phyloP scores from a whole-genome alignment of 2,888 invertebrate genomes.

The Anoncus sp. region DNA sequence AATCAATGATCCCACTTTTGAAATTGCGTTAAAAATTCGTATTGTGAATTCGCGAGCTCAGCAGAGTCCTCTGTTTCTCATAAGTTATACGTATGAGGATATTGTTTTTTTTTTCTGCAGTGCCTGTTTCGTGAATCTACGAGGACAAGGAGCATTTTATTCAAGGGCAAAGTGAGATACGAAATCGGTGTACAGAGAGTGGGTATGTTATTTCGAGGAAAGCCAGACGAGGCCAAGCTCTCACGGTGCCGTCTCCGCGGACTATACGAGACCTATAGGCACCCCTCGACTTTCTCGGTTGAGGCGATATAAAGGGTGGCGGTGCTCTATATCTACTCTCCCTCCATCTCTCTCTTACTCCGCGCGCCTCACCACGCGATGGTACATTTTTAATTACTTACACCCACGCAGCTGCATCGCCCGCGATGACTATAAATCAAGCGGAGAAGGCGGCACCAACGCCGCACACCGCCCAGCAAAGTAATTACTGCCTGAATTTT shows the following conservation, averaged over 20 bases:
- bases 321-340: constrained; percentile 12
- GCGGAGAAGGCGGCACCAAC: constrained; percentile 68
- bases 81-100: background rate
- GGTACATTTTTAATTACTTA: constrained; percentile 84
- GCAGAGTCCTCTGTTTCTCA: background rate
- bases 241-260: constrained; percentile 58
- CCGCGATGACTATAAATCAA: constrained; percentile 83
- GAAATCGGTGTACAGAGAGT: constrained; percentile 25
- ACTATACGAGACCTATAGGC: constrained; percentile 37
- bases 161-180: constrained; percentile 47
- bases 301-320: constrained; percentile 30
- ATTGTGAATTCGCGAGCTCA: too few relatives aligned
- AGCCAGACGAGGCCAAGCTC: constrained; percentile 61
- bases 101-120: background rate
- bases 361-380: constrained; percentile 80
- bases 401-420: constrained; percentile 83
- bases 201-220: constrained; percentile 57
- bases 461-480: constrained; percentile 81
- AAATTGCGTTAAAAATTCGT: too few relatives aligned
- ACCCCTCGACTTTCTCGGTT: constrained; percentile 56
- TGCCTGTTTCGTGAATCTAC: constrained; percentile 14
- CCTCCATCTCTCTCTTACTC: constrained; percentile 48
- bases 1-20: too few relatives aligned
- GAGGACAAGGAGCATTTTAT: constrained; percentile 46
- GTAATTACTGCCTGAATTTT: constrained; percentile 84